phyloP scores from a whole-genome alignment of 2,797 vertebrate genomes.

The Manis pentadactyla region DNA sequence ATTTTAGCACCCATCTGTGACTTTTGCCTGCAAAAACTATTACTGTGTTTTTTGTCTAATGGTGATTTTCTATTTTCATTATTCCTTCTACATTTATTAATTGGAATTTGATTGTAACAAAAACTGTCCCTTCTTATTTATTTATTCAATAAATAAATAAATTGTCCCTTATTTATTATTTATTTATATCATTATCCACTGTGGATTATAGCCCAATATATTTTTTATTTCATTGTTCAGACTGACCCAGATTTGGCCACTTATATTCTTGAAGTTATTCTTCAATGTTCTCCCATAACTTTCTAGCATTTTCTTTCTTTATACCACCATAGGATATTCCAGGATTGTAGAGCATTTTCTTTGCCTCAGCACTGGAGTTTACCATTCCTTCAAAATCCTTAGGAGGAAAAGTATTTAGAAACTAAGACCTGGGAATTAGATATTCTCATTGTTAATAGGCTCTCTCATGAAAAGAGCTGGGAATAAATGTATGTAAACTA shows the following conservation, averaged over 20 bases:
- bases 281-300: not conserved
- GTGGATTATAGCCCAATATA: not conserved
- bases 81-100: constrained; percentile 21
- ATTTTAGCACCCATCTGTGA: constrained; percentile 54
- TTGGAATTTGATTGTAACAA: constrained; percentile 10
- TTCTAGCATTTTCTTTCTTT: constrained; percentile 43
- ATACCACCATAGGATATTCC: not conserved
- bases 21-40: not conserved
- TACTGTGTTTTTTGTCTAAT: not conserved
- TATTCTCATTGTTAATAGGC: not conserved
- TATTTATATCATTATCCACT: not conserved
- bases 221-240: constrained; percentile 38
- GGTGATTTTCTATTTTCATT: constrained; percentile 19
- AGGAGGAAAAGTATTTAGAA: not conserved
- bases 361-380: not conserved
- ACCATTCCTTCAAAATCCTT: not conserved
- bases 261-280: constrained; percentile 9
- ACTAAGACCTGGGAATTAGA: not conserved
- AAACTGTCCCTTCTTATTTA: not conserved
- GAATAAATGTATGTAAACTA: not conserved
- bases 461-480: not conserved
- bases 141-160: not conserved
- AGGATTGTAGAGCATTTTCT: not conserved
- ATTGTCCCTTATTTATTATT: not conserved
- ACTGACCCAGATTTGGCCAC: not conserved